Percentiles rank a stretch among this genome's conserved stretches.
phyloP scores from a whole-genome alignment of 2,888 invertebrate species.

The Mesodorylaimus sp. region DNA sequence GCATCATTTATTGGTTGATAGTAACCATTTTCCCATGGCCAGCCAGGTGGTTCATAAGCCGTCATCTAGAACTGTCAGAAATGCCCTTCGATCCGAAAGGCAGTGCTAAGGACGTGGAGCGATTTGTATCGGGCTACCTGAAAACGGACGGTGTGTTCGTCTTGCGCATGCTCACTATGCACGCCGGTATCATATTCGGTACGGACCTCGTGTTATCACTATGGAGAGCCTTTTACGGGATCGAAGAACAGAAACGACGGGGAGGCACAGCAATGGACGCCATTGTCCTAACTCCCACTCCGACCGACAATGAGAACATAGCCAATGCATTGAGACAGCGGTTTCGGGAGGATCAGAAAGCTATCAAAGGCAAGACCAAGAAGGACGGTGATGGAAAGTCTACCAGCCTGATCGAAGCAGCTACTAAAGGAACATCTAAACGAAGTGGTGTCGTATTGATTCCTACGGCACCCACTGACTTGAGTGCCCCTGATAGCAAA shows the following conservation, averaged over 20 bases:
- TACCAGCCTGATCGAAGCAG: no score
- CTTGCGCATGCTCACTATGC: slow-evolving; percentile 11
- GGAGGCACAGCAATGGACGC: not conserved
- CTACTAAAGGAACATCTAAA: no score
- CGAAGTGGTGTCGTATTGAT: no score
- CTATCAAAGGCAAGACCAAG: not conserved
- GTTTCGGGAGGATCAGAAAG: no score
- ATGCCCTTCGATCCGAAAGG: slow-evolving; percentile 23
- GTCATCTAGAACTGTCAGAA: slow-evolving; percentile 28
- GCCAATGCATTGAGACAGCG: not conserved
- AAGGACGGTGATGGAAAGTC: not conserved
- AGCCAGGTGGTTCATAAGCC: slow-evolving; percentile 20
- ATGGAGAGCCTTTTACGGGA: slow-evolving; percentile 10
- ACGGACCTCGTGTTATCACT: slow-evolving; percentile 10
- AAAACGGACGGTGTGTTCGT: slow-evolving; percentile 11
- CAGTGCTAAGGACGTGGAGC: slow-evolving; percentile 6
- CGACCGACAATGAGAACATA: not conserved
- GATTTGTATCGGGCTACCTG: slow-evolving; percentile 10
- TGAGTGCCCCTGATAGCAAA: not conserved
- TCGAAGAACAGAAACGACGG: not conserved
- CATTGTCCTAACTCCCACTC: not conserved
- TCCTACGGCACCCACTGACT: not conserved
- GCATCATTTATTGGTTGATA: slow-evolving; percentile 24
- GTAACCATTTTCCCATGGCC: slow-evolving; percentile 18
- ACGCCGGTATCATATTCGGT: slow-evolving; percentile 11